Evolutionary conservation across 2,888 invertebrate genomes (phyloP), one percentile per base, ranked within the genome.

Genomic region (Adineta ricciae): DNA sequence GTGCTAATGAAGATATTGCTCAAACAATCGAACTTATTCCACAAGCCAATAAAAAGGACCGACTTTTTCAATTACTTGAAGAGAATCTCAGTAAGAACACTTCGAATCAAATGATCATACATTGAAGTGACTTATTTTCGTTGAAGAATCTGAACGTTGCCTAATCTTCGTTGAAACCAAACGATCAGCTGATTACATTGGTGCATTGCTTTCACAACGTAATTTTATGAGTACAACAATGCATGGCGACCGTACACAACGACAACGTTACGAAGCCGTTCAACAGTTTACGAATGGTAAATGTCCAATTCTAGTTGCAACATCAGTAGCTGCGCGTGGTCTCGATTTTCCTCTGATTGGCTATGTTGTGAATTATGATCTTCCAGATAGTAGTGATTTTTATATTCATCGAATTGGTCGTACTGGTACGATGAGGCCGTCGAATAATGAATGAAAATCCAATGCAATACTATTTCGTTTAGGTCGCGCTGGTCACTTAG

Each of bases 301-400:
- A 24, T 93, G 94, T 89, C 93, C 93, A 83, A 93, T 97, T 56
- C 91, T 99, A 0, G 95, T 99, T 0, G 97, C 97, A 0, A 98
- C 98, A 0, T 95, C 95, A 0, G 97, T 98, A 0, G 96, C 96
- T 0, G 95, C 97, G 0, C 92, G 98, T 85, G 98, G 98, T 0
- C 91, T 97, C 0, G 94, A 89, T 85, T 89, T 89, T 83, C 88
- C 87, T 41, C 96, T 92, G 89, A 94, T 84, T 78, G 83, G 83
- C 89, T 98, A 99, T 92, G 99, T 99, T 88, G 97, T 99, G 89
- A 99, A 99, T 92, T 99, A 97, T 92, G 99, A 99, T 92, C 92
- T 99, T 89, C 99, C 99, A 83, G 95, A 95, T 83, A 97, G 98
- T 91, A 96, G 98, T 88, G 99, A 99, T 91, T 99, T 99, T 91